Base-by-base conservation (phyloP, 1,140 invertebrate genomes). In the honey bee (Apis mellifera) region DNA sequence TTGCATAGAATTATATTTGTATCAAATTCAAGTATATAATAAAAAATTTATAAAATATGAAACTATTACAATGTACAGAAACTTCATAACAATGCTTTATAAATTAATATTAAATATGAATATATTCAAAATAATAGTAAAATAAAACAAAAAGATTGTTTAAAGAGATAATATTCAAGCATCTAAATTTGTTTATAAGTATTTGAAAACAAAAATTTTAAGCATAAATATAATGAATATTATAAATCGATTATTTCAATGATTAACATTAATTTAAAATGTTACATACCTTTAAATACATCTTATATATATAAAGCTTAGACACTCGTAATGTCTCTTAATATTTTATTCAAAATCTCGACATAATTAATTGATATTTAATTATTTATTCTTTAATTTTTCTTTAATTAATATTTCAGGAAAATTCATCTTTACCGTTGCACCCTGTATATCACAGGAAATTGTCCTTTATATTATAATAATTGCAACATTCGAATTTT, bases 351-450 rank as follows among this genome's bases (percentile, higher is more conserved):
- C 64, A 68, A 60, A 81, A 81, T 76, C 72, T 81, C 19, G 72
- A 81, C 42, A 68, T 81, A 81, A 81, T 80, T 74, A 74, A 81
- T 81, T 68, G 79, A 76, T 81, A 68, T 59, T 76, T 72, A 81
- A 81, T 81, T 81, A 81, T 75, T 75, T 17, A 75, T 66, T 81
- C 60, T 75, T 79, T 57, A 78, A 78, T 78, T 68, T 42, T 79
- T 81, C 32, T 42, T 42, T 42, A 42, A 42, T 42, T 81, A 81
- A 81, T 81, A 81, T 54, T 81, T 76, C 54, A 76, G 72, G 79
- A 81, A 76, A 81, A 81, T 76, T 81, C 64, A 81, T 81, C 54
- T 81, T 81, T 81, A 81, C 79, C 54, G 54, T 75, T 81, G 79
- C 72, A 76, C 72, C 79, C 79, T 81, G 79, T 12, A 21, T 42